These are phyloP conservation scores for Calonectris borealis DNA, from an alignment of 2,113 vertebrate genomes.

Conservation along the genomic window DNA sequence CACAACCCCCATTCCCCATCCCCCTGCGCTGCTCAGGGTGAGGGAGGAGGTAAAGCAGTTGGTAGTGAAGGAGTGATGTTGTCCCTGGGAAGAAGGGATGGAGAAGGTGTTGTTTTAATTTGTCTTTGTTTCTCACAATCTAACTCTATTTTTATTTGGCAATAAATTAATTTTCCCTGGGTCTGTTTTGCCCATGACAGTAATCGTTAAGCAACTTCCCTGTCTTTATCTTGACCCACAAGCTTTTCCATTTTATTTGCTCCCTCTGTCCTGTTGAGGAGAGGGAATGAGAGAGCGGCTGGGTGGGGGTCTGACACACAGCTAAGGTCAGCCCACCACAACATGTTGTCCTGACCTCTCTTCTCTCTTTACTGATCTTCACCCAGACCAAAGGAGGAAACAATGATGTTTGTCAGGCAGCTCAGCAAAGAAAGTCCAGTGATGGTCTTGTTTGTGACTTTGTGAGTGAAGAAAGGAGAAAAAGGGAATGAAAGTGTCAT, in stretches of 20 bases:
- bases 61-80: not conserved
- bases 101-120: not conserved
- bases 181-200: not conserved
- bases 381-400: not conserved
- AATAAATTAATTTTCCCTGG: not conserved
- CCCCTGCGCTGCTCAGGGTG: not conserved
- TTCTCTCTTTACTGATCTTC: not conserved
- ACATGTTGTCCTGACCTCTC: not conserved
- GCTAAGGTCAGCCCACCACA: not conserved
- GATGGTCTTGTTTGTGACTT: not conserved
- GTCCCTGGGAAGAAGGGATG: not conserved
- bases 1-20: not conserved
- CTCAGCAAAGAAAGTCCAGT: not conserved
- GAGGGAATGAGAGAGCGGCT: not conserved
- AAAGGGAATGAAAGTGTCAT: not conserved
- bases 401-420: too few relatives aligned
- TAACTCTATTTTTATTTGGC: not conserved
- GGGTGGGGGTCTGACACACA: not conserved
- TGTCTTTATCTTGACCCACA: not conserved
- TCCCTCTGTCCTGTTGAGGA: not conserved
- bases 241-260: not conserved
- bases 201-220: not conserved
- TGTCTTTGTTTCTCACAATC: not conserved
- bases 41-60: not conserved
- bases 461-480: not conserved